These are phyloP conservation scores for Lagodon rhomboides DNA, from an alignment of 2,797 vertebrate species.

Conservation along the genomic window DNA sequence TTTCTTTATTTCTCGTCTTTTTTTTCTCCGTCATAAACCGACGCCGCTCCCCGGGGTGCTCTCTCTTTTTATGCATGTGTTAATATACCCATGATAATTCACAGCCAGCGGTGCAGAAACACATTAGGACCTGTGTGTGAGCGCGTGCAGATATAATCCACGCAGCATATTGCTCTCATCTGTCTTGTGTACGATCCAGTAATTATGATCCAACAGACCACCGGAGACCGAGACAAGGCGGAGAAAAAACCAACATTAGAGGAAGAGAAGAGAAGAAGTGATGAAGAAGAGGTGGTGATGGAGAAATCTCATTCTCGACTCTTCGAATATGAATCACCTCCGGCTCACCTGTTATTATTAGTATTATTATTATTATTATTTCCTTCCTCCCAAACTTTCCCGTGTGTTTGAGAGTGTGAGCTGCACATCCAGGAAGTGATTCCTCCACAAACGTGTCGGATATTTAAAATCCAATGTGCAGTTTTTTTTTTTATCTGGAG, in stretches of 20 bases:
- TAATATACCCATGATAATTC: not conserved
- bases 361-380: not conserved
- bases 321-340: constrained; percentile 33
- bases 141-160: constrained; percentile 16
- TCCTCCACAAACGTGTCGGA: not conserved
- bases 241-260: constrained; percentile 32
- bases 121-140: constrained; percentile 1
- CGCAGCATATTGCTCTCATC: constrained; percentile 45
- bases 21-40: not conserved
- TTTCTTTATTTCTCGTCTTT: not conserved
- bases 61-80: not conserved
- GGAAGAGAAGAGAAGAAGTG: not conserved
- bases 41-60: not conserved
- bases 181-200: constrained; percentile 37
- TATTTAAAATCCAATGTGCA: not conserved
- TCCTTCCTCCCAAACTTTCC: not conserved
- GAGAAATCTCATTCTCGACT: no score
- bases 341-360: no score
- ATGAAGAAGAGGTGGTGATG: not conserved
- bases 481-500: not conserved
- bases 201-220: constrained; percentile 28
- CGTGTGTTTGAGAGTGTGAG: not conserved
- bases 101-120: not conserved
- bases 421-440: not conserved
- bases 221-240: not conserved